These are phyloP conservation scores for Rhodinocichla rosea DNA, from an alignment of 2,113 vertebrate genomes.

Conservation along the genomic window DNA sequence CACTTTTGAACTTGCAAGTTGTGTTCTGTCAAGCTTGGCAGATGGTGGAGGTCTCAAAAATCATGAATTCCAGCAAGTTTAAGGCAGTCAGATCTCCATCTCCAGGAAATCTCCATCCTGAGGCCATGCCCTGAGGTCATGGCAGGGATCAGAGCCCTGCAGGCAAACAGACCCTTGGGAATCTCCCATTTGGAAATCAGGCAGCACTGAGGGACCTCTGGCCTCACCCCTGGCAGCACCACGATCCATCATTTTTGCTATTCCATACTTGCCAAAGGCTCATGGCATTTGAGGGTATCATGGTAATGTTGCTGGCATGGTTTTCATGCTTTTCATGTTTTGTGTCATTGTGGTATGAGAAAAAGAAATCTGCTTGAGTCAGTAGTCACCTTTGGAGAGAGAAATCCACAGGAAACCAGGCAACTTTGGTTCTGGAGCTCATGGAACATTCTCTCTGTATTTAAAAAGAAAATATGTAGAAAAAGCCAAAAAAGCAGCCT, in stretches of 20 bases:
- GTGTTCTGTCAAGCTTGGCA: neutral
- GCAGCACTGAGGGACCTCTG: neutral
- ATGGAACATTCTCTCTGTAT: neutral
- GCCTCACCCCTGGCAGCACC: neutral
- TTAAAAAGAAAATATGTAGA: neutral
- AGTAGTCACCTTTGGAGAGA: neutral
- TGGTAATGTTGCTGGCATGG: accelerated
- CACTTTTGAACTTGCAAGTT: conserved; percentile 15
- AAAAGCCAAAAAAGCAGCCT: neutral
- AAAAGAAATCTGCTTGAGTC: neutral
- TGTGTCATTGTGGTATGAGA: accelerated
- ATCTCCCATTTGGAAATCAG: neutral
- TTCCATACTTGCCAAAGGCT: neutral
- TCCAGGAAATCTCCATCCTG: neutral
- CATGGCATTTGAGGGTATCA: accelerated
- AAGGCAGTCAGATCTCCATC: neutral
- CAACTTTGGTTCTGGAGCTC: neutral
- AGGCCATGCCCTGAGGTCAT: neutral
- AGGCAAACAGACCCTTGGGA: neutral
- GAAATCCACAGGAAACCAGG: neutral
- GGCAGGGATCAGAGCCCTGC: neutral
- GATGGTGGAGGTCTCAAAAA: neutral
- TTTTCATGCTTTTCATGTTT: neutral
- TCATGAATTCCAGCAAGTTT: neutral
- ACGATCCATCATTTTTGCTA: neutral